Conservation (phyloP, 2,888 invertebrate genomes). For the Agriotes lineatus region DNA sequence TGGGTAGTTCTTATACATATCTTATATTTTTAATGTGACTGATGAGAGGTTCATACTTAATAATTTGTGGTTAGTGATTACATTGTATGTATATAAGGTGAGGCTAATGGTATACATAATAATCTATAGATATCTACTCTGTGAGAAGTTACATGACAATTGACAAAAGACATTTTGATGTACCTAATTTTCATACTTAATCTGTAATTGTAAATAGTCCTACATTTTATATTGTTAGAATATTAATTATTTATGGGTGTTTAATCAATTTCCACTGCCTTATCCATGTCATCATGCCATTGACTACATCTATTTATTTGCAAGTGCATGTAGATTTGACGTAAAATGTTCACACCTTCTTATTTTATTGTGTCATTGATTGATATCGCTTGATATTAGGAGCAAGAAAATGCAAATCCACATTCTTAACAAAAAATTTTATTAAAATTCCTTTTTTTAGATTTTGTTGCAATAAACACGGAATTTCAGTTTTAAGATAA, state of each 20-base stretch:
- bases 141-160: constrained; percentile 49
- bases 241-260: constrained; percentile 58
- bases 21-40: constrained; percentile 45
- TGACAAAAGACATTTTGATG: constrained; percentile 60
- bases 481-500: no score
- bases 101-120: constrained; percentile 51
- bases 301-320: constrained; percentile 46
- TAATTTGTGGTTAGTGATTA: constrained; percentile 54
- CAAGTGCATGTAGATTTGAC: constrained; percentile 31
- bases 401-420: no score
- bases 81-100: constrained; percentile 46
- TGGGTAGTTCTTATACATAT: constrained; percentile 43
- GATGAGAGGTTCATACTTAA: constrained; percentile 51
- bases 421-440: no score
- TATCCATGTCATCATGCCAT: constrained; percentile 60
- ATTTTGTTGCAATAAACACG: no score
- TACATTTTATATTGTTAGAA: constrained; percentile 59
- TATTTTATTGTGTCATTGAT: background rate
- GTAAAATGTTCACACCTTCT: constrained; percentile 13
- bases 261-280: constrained; percentile 61
- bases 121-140: constrained; percentile 45
- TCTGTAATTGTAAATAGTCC: constrained; percentile 58
- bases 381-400: no score
- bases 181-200: constrained; percentile 63
- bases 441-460: no score